Evolutionary conservation across 2,113 vertebrate species (phyloP), one percentile per base, ranked within the genome.

Genomic region (Eupsittula cactorum): DNA sequence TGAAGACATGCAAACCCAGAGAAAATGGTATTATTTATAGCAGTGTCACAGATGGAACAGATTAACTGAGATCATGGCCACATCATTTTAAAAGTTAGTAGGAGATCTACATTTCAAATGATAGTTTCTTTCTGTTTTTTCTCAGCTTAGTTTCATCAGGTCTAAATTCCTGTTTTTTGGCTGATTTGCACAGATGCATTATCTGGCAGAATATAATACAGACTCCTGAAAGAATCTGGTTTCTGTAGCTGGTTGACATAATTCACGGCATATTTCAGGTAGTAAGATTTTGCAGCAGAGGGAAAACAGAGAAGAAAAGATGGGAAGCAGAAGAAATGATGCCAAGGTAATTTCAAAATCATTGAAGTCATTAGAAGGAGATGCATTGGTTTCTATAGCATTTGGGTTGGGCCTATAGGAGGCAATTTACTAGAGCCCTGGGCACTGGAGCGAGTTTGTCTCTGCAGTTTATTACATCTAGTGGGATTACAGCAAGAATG

Each of bases 81-180:
- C 52, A 84, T 84, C 13, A 79, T 93, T 88, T 93, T 49, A 89
- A 87, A 92, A 94, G 76, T 94, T 85, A 88, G 68, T 53, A 77
- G 41, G 49, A 90, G 21, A 44, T 49, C 67, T 91, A 59, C 23
- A 46, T 95, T 96, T 95, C 47, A 78, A 83, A 74, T 57, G 17
- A 11, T 46, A 83, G 18, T 64, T 96, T 55, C 33, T 88, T 93
- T 90, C 50, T 81, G 16, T 70, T 86, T 86, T 68, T 35, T 86
- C 39, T 88, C 68, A 68, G 24, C 68, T 53, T 83, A 78, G 80
- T 84, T 95, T 80, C 78, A 90, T 23, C n/a, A 75, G 59, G 18
- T 25, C 42, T 75, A 39, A 86, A 88, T 75, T 95, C 42, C 41
- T 69, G 41, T 20, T 86, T 95, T 71, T 39, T 52, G 77, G 29